Percentiles rank a stretch among this genome's conserved stretches.
These are phyloP conservation scores for Oppia nitens DNA, from an alignment of 1,140 invertebrate species.

Conservation along the genomic window DNA sequence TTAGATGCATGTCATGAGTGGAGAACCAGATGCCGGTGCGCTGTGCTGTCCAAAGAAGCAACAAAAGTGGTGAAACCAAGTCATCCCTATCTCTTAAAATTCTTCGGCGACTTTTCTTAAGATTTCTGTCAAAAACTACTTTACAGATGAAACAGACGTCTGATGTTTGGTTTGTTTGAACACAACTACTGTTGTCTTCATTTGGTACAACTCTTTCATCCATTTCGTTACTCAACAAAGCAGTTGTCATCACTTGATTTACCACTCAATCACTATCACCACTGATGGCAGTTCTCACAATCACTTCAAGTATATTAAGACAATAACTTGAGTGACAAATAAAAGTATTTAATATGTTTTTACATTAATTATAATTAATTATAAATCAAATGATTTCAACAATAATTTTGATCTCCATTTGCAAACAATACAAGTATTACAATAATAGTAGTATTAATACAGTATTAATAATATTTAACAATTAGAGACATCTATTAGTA, in stretches of 20 bases:
- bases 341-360: too few relatives aligned
- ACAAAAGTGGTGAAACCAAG: neutral
- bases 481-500: too few relatives aligned
- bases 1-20: neutral
- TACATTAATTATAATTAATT: neutral
- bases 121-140: neutral
- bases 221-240: neutral
- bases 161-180: neutral
- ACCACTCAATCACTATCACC: neutral
- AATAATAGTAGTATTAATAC: too few relatives aligned
- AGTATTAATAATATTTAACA: too few relatives aligned
- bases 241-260: neutral
- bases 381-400: neutral
- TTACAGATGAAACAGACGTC: neutral
- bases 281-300: neutral
- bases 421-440: neutral
- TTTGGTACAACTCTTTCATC: neutral
- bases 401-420: neutral
- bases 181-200: too few relatives aligned
- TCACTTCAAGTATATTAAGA: neutral
- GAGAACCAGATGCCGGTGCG: neutral
- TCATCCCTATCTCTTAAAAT: neutral
- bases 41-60: neutral
- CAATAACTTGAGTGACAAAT: too few relatives aligned
- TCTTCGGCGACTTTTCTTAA: neutral